A percentile compares a stretch with the other conserved stretches of the same genome.
Conservation (phyloP, 2,797 vertebrate genomes). For the Smutsia gigantea region DNA sequence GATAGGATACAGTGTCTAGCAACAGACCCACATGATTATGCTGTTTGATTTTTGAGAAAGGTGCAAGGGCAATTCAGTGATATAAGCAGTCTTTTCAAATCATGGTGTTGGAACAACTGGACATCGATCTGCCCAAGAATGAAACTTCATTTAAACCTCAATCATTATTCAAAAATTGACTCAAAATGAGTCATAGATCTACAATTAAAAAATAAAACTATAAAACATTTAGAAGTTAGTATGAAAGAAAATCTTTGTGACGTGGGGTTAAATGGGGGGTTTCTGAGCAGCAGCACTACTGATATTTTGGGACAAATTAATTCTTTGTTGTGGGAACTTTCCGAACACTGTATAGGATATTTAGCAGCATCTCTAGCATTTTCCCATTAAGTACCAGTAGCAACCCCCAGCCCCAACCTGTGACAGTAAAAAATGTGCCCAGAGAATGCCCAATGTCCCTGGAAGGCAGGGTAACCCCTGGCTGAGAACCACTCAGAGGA, state of each 20-base stretch:
- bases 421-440: background rate
- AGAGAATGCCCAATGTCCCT: background rate
- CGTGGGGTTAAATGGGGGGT: background rate
- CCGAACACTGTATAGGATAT: background rate
- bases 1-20: background rate
- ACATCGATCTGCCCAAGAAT: background rate
- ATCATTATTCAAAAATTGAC: background rate
- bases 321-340: background rate
- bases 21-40: background rate
- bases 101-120: background rate
- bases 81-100: background rate
- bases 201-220: background rate
- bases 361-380: background rate
- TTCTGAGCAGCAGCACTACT: background rate
- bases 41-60: background rate
- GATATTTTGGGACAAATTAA: background rate
- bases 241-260: conserved; percentile 13
- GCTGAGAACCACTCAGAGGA: background rate
- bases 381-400: background rate
- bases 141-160: background rate
- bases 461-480: background rate
- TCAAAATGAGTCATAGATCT: background rate
- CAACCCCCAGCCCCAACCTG: background rate
- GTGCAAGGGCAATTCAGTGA: background rate
- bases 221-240: background rate